Conservation (phyloP, 2,113 vertebrate species). For the Proteles cristata region DNA sequence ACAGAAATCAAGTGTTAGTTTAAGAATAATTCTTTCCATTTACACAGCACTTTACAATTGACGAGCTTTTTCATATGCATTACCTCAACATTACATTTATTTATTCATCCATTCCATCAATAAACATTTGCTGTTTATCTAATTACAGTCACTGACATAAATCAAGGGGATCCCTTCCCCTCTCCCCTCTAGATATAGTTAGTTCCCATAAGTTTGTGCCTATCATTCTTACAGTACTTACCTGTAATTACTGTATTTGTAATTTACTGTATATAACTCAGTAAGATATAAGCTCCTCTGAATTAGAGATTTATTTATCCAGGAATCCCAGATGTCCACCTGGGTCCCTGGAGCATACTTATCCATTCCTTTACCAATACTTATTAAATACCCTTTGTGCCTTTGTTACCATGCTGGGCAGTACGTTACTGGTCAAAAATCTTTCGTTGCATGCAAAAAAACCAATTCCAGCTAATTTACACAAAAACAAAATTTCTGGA, state of each 20-base stretch:
- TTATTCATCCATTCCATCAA: conserved; percentile 1
- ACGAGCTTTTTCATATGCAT: background rate
- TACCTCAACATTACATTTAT: background rate
- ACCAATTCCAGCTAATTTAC: background rate
- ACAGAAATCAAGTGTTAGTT: background rate
- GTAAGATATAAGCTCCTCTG: background rate
- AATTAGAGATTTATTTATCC: conserved; percentile 27
- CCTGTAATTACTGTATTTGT: background rate
- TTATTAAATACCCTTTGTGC: background rate
- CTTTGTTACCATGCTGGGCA: background rate
- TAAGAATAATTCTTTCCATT: background rate
- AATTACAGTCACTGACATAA: background rate
- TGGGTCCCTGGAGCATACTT: background rate
- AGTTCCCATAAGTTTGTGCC: background rate
- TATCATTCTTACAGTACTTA: background rate
- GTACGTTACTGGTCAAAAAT: background rate
- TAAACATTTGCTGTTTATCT: conserved; percentile 2
- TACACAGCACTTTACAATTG: background rate
- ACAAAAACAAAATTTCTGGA: conserved; percentile 17
- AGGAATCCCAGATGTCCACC: background rate
- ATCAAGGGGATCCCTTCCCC: background rate
- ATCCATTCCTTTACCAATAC: background rate
- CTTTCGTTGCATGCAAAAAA: background rate
- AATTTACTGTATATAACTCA: background rate
- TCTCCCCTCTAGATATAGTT: background rate